Percentiles rank a stretch among this genome's conserved stretches.
phyloP scores from a whole-genome alignment of 23 tunicate genomes.

The Corella eumyota region DNA sequence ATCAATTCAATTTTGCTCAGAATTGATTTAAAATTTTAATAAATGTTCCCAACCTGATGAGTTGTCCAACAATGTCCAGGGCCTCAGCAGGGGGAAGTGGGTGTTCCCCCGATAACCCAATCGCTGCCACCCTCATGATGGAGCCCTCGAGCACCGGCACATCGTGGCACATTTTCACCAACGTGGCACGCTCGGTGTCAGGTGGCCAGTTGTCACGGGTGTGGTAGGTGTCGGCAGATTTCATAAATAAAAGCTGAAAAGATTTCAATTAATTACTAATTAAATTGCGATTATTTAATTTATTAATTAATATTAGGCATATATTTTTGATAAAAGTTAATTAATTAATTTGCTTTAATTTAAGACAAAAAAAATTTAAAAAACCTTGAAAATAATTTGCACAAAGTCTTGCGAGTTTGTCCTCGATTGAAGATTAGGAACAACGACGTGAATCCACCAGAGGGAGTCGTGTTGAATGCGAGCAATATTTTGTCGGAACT shows the following conservation, averaged over 20 bases:
- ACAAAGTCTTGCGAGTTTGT: constrained; percentile 21
- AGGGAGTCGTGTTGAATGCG: constrained; percentile 66
- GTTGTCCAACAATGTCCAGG: constrained; percentile 50
- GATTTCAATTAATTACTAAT: not conserved
- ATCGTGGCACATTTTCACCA: constrained; percentile 62
- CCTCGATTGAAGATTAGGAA: constrained; percentile 25
- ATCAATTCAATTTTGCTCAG: too few species aligned
- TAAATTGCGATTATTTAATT: too few species aligned
- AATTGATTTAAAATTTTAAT: too few species aligned
- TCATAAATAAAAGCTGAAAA: constrained; percentile 40
- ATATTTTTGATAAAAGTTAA: too few species aligned
- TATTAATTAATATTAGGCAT: too few species aligned
- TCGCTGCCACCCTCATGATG: constrained; percentile 53
- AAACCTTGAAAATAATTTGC: constrained; percentile 46
- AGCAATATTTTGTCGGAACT: constrained; percentile 23
- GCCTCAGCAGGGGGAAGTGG: constrained; percentile 65
- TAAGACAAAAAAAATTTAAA: too few species aligned
- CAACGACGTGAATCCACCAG: constrained; percentile 79
- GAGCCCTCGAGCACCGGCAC: constrained; percentile 56
- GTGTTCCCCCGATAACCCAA: constrained; percentile 46
- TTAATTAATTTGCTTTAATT: not conserved
- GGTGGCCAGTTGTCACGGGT: constrained; percentile 91
- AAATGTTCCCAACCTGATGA: constrained; percentile 40
- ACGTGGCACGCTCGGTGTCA: constrained; percentile 43
- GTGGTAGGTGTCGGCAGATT: constrained; percentile 48